Conservation (phyloP, 2,113 vertebrate genomes). For the Sylvia atricapilla region DNA sequence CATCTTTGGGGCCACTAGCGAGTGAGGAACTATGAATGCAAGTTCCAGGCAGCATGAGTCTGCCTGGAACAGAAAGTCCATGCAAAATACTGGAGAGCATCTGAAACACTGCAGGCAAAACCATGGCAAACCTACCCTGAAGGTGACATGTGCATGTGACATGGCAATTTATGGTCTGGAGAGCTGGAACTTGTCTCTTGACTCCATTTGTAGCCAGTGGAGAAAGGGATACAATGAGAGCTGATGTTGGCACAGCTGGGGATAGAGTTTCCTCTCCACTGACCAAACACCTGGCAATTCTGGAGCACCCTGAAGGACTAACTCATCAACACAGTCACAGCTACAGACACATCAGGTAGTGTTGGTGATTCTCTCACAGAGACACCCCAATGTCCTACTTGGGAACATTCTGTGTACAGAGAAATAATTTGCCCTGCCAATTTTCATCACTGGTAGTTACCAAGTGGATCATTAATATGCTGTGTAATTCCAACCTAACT, state of each 20-base stretch:
- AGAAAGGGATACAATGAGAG: neutral
- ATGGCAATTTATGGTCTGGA: neutral
- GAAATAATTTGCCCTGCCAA: neutral
- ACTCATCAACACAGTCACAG: neutral
- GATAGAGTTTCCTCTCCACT: neutral
- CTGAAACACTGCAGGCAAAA: neutral
- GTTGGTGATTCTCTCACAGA: neutral
- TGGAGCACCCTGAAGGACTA: neutral
- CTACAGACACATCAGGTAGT: neutral
- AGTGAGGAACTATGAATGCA: neutral
- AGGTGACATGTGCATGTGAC: too few relatives aligned
- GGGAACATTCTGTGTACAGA: neutral
- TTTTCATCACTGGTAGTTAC: neutral
- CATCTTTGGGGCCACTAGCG: fast-evolving
- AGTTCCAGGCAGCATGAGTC: neutral
- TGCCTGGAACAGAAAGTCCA: neutral
- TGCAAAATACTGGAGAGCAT: neutral
- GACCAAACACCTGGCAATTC: neutral
- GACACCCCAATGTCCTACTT: neutral
- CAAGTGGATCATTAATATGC: conserved; percentile 9
- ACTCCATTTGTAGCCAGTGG: neutral
- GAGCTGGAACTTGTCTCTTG: neutral
- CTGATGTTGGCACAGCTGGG: neutral
- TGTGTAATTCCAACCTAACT: neutral
- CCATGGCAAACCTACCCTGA: neutral